These are phyloP conservation scores for Hedya salicella DNA, from an alignment of 2,888 invertebrate species.

Conservation along the genomic window DNA sequence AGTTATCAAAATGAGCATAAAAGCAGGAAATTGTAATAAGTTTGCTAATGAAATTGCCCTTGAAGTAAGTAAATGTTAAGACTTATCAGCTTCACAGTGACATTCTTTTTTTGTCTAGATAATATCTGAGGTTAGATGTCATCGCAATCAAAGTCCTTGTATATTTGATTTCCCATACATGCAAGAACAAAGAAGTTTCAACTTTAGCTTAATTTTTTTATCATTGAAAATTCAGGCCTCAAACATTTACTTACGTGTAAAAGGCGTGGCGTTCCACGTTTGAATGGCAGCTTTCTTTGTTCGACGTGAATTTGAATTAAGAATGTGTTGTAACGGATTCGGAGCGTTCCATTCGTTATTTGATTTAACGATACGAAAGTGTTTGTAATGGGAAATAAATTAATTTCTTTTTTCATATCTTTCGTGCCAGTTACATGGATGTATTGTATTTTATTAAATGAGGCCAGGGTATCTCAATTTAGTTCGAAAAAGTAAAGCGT, in stretches of 20 bases:
- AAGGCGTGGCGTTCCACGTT: conserved; percentile 68
- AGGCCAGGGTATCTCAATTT: not conserved
- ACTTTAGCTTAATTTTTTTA: too few relatives aligned
- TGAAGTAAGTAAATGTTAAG: too few relatives aligned
- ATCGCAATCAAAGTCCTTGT: too few relatives aligned
- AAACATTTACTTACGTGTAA: conserved; percentile 30
- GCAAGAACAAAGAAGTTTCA: too few relatives aligned
- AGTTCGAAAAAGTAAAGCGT: not conserved
- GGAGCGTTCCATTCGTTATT: conserved; percentile 46
- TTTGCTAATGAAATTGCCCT: too few relatives aligned
- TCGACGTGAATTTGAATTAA: conserved; percentile 59
- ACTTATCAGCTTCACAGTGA: too few relatives aligned
- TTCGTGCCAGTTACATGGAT: conserved; percentile 18
- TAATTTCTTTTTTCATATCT: conserved; percentile 20
- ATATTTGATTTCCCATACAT: too few relatives aligned
- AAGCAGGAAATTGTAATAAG: too few relatives aligned
- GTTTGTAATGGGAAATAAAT: conserved; percentile 39
- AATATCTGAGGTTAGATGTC: too few relatives aligned
- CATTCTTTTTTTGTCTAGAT: too few relatives aligned
- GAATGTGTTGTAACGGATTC: conserved; percentile 58
- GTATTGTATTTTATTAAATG: conserved; percentile 2
- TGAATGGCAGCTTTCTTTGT: conserved; percentile 70
- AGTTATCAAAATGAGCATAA: too few relatives aligned
- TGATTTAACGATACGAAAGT: conserved; percentile 47
- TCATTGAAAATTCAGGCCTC: too few relatives aligned